Percentiles rank a stretch among this genome's conserved stretches.
Conservation (phyloP, 2,888 invertebrate species). For the Lepidocyrtinus sp. region DNA sequence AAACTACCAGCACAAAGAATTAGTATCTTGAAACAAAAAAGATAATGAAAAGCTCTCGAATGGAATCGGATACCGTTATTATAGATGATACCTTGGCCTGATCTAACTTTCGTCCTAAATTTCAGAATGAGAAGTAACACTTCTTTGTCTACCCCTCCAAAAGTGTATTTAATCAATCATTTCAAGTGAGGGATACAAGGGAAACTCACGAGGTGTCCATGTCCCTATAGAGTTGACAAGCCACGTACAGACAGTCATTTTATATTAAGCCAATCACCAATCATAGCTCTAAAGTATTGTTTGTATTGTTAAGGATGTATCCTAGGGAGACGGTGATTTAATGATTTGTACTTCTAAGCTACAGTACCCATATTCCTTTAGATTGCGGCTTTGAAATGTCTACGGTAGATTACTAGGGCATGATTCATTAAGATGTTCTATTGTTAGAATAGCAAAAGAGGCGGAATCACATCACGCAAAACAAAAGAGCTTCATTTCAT, state of each 20-base stretch:
- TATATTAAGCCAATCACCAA: not conserved
- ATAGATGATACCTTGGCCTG: not conserved
- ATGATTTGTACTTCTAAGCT: not conserved
- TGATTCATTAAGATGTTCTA: slow-evolving; percentile 12
- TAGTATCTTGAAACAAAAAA: not conserved
- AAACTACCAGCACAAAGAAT: not conserved
- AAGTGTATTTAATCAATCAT: not conserved
- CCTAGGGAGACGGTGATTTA: not conserved
- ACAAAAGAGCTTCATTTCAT: not conserved
- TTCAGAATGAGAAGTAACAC: not conserved
- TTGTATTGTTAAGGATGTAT: not conserved
- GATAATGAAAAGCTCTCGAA: not conserved
- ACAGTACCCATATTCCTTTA: too few relatives aligned
- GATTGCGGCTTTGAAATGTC: slow-evolving; percentile 1
- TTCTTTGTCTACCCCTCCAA: not conserved
- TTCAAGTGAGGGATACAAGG: not conserved
- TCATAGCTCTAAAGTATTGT: not conserved
- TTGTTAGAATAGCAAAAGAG: not conserved
- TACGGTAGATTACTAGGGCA: slow-evolving; percentile 8
- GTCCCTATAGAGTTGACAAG: not conserved
- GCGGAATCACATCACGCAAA: not conserved
- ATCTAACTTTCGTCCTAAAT: not conserved
- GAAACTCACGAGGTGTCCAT: not conserved
- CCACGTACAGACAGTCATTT: not conserved
- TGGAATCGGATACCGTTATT: not conserved